A percentile compares a stretch with the other conserved stretches of the same genome.
phyloP scores from a whole-genome alignment of 2,888 invertebrate species.

The Himalopsyche kuldschensis region DNA sequence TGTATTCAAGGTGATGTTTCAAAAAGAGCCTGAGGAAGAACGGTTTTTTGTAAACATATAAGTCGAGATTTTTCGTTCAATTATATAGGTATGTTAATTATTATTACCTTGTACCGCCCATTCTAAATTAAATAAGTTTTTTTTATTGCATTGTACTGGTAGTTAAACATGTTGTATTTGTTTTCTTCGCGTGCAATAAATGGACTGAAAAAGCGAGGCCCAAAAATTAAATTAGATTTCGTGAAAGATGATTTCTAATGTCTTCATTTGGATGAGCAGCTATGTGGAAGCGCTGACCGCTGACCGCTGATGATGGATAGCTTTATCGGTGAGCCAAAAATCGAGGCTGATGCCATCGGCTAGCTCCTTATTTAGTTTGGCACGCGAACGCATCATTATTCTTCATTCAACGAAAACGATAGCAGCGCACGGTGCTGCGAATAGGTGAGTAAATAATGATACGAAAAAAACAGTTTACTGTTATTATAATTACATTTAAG shows the following conservation, averaged over 20 bases:
- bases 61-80: background rate
- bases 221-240: background rate
- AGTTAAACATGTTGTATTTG: background rate
- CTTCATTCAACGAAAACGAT: background rate
- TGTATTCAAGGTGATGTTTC: background rate
- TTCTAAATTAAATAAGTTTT: background rate
- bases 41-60: background rate
- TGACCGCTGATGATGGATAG: slow-evolving; percentile 25
- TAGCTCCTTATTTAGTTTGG: background rate
- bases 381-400: background rate
- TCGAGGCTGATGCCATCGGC: background rate
- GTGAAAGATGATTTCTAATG: background rate
- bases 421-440: background rate
- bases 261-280: background rate
- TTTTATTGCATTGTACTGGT: background rate
- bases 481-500: too few relatives aligned
- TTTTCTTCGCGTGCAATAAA: background rate
- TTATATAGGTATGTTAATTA: background rate
- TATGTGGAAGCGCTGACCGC: background rate
- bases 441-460: too few relatives aligned
- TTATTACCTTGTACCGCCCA: background rate
- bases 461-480: too few relatives aligned
- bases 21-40: background rate
- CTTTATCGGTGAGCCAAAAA: slow-evolving; percentile 12
- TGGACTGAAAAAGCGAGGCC: background rate